Evolutionary conservation across 2,888 invertebrate species (phyloP), one percentile per base, ranked within the genome.

Genomic region (Ectemnius continuus): DNA sequence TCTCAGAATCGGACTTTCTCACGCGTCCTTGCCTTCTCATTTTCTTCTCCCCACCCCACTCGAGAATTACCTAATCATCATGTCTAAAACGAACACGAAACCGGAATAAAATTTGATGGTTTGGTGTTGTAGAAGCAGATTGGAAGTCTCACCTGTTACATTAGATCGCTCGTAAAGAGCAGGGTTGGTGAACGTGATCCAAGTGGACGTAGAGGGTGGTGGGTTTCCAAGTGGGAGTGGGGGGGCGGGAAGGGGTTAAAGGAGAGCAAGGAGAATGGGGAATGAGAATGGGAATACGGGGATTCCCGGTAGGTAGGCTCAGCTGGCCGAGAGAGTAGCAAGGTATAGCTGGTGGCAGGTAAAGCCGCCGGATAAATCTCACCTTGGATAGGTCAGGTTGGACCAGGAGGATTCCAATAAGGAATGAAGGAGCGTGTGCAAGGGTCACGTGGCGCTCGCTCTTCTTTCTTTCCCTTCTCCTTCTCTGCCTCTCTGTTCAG

Each of bases 361-460:
- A 88, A 86, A 86, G 85, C 86, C 85, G 79, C 62, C 79, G 88
- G 86, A 86, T 85, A 86, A 88, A 88, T 87, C 84, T 87, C 84
- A 87, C 83, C 87, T 88, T 88, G 87, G 86, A 87, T 88, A 89
- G 88, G 88, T 88, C 88, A 87, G 87, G 86, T 83, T 87, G 81
- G 83, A 71, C 81, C 81, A 79, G 80, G 73, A 86, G 84, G 85
- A 87, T 86, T 85, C 83, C 84, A 85, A 84, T 84, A 87, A 86
- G 85, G 80, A 84, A 81, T 84, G 77, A 79, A 79, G 80, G 72
- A 74, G 73, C 76, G 84, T 75, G 80, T 73, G 81, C 70, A 65
- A 69, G 85, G 84, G 86, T 87, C 86, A 87, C 86, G 86, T 85
- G 85, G 83, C 83, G 75, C 67, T 63, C 67, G 67, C 62, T 63